A percentile compares a stretch with the other conserved stretches of the same genome.
Conservation (phyloP, 2,113 vertebrate species). For the Amphiprion ocellaris region DNA sequence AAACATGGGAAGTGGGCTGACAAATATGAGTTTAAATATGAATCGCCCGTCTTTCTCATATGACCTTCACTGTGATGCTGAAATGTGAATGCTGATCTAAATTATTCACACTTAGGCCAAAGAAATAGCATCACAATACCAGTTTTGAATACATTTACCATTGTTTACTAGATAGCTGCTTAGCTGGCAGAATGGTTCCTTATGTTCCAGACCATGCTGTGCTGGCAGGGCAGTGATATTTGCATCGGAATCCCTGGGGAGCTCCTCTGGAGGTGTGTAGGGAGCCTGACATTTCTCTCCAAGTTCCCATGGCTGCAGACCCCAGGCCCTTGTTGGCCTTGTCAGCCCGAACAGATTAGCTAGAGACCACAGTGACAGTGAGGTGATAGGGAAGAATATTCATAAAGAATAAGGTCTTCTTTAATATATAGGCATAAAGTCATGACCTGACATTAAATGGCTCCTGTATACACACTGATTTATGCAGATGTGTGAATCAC, state of each 20-base stretch:
- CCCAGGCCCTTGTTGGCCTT: slow-evolving; percentile 62
- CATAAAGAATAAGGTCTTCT: slow-evolving; percentile 48
- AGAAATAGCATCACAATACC: background rate
- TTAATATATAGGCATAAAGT: slow-evolving; percentile 42
- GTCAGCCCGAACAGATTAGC: slow-evolving; percentile 73
- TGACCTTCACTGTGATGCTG: background rate
- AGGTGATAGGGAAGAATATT: slow-evolving; percentile 39
- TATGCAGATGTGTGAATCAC: slow-evolving; percentile 3
- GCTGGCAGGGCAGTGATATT: slow-evolving; percentile 72
- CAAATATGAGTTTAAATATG: background rate
- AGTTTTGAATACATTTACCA: background rate
- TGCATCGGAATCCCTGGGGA: slow-evolving; percentile 64
- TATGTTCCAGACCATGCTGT: slow-evolving; percentile 66
- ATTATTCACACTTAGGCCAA: background rate
- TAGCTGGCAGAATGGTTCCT: slow-evolving; percentile 47
- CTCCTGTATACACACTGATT: slow-evolving; percentile 27
- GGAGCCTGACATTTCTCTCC: slow-evolving; percentile 77
- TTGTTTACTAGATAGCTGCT: slow-evolving; percentile 28
- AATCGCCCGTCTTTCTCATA: background rate
- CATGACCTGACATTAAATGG: slow-evolving; percentile 12
- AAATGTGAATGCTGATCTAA: background rate
- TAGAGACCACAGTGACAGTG: slow-evolving; percentile 42
- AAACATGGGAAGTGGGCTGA: background rate
- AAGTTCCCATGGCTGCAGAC: slow-evolving; percentile 66
- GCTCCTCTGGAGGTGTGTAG: slow-evolving; percentile 68